Base-by-base conservation (phyloP, 2,113 vertebrate species). In the Phasianus colchicus region DNA sequence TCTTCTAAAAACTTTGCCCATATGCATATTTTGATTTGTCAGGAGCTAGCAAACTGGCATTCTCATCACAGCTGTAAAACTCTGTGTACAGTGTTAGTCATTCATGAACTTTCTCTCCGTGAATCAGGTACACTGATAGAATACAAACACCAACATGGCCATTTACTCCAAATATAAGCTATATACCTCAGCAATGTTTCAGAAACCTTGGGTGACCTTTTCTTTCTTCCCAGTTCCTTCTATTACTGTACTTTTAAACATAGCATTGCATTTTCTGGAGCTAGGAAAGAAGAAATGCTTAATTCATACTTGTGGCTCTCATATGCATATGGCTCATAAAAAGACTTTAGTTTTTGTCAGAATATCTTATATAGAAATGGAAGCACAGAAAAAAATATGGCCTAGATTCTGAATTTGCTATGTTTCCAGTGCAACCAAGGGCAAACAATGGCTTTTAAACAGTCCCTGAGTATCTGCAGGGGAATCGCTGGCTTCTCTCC, bases 201-300 rank as follows among this genome's bases (percentile, higher is more conserved):
- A 86, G 58, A 92, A 92, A 91, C 87, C 92, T 55, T 60, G 65
- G 42, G 64, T 86, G 76, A 91, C 69, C 42, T 60, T 64, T 83
- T 80, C 67, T 61, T 45, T 52, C 72, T 90, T 38, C 17, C 19
- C 42, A 64, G 9, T 8, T 5, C 13, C 40, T 76, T 80, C 61
- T 72, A 70, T 43, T 73, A 76, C 3, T 76, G 16, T 54, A 82
- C 50, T 58, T 88, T 55, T 30, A 71, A 90, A 80, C 0, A 2
- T n/a, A 22, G 32, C 38, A 34, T 38, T 86, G 65, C 29, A 67
- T 32, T 93, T 91, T 55, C 76, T 81, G 52, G 36, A 90, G 52
- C 65, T 83, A 10, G 0, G 67, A 63, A 64, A 94, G 15, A 92
- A 60, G 17, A 92, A 60, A 19, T 57, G 36, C 36, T 90, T 40